Conservation (phyloP, 2,888 invertebrate genomes). For the Apamea sordens region DNA sequence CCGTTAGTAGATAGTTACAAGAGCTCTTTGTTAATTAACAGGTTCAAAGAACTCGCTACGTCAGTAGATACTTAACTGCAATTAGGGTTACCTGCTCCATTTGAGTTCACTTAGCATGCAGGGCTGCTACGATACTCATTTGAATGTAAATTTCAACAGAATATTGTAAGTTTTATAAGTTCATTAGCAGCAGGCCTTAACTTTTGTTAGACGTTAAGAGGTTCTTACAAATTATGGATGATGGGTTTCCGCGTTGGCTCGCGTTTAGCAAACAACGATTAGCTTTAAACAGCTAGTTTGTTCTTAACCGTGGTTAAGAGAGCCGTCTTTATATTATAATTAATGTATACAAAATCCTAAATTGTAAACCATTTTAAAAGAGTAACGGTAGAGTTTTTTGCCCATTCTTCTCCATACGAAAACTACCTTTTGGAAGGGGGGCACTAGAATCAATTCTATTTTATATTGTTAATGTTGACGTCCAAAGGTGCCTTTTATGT, state of each 20-base stretch:
- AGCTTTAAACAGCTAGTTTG: constrained; percentile 38
- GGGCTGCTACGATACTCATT: constrained; percentile 43
- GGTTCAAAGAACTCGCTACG: constrained; percentile 57
- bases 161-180: constrained; percentile 39
- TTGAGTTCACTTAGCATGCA: constrained; percentile 44
- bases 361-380: background rate
- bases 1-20: constrained; percentile 13
- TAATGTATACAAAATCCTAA: background rate
- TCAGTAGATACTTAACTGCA: constrained; percentile 43
- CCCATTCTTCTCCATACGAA: background rate
- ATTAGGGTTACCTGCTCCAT: constrained; percentile 46
- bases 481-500: background rate
- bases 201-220: constrained; percentile 41
- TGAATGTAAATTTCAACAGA: constrained; percentile 41
- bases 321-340: background rate
- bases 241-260: constrained; percentile 12
- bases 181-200: constrained; percentile 43
- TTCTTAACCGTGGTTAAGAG: constrained; percentile 30
- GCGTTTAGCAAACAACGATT: constrained; percentile 49
- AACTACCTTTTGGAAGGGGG: background rate
- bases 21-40: constrained; percentile 58
- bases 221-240: constrained; percentile 54
- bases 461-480: background rate
- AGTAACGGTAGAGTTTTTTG: background rate
- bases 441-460: no score